Evolutionary conservation across 2,888 invertebrate genomes (phyloP), one percentile per base, ranked within the genome.

Genomic region (Epicampocera succincta): DNA sequence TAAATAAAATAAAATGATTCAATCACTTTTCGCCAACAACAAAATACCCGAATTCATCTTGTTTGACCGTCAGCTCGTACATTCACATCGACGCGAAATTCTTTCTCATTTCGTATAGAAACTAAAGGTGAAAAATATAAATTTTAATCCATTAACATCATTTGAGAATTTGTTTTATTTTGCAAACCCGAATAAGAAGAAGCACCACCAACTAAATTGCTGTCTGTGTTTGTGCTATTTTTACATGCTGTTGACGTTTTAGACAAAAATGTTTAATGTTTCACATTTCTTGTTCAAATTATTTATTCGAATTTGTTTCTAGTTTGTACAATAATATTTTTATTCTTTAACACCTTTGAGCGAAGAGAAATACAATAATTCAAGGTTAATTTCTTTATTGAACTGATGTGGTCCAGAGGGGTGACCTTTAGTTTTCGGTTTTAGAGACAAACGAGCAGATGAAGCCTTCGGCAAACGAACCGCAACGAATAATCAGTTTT

Each of bases 11-110:
- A 52, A 65, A 66, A 58, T 65, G 63, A 77, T 81, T 81, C 68
- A 73, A 68, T 68, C 42, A 48, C n/a, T 15, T 33, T 52, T 60
- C 69, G 17, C 21, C 25, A 50, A 65, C 33, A 69, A 48, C n/a
- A 13, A 15, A 13, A 21, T 13, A 17, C n/a, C n/a, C n/a, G n/a
- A n/a, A n/a, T 50, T 6, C 12, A 38, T 54, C 56, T 72, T 0
- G 21, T 3, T 54, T 72, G 40, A 21, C 76, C 56, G 13, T 74
- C 56, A 15, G 2, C n/a, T 17, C 58, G 80, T 83, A 29, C 80
- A 60, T 80, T 83, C 80, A 83, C 77, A 80, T 11, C 71, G 56
- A 74, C 58, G 83, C 77, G 66, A 74, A 77, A 80, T 73, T 65
- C 29, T 50, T 71, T 65, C 12, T 48, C 29, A 77, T 33, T 60